Conservation (phyloP, 2,113 vertebrate species). For the Chamaetylas fuelleborni region DNA sequence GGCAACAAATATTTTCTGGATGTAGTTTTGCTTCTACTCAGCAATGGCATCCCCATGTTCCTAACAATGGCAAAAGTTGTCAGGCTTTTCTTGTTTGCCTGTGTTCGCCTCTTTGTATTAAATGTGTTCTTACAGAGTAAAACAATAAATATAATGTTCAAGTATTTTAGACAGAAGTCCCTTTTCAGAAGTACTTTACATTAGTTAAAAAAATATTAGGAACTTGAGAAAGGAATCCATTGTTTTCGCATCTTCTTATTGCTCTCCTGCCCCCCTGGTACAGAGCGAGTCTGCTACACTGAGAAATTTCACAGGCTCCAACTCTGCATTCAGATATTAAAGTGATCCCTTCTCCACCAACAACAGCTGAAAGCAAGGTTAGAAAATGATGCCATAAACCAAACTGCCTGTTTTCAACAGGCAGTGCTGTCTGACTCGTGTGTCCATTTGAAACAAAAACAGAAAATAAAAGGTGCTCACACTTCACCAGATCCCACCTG, state of each 20-base stretch:
- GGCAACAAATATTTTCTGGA: constrained; percentile 69
- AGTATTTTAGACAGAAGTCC: background rate
- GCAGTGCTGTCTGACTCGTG: background rate
- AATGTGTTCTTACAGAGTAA: background rate
- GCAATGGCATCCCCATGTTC: background rate
- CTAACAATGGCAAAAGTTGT: background rate
- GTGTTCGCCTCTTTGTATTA: background rate
- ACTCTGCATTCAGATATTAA: background rate
- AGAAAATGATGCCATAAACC: background rate
- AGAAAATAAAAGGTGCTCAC: constrained; percentile 6
- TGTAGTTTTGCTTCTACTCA: constrained; percentile 21
- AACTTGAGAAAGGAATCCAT: background rate
- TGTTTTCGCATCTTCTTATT: background rate
- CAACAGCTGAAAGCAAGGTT: background rate
- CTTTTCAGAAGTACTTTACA: background rate
- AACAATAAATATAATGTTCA: fast-evolving
- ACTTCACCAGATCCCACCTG: background rate
- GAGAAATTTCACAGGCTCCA: background rate
- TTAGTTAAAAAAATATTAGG: background rate
- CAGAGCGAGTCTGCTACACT: background rate
- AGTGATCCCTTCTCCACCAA: background rate
- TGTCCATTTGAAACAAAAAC: background rate
- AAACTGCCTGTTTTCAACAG: background rate
- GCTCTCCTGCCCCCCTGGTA: background rate
- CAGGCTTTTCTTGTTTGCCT: background rate